Evolutionary conservation across 2,888 invertebrate genomes (phyloP), one percentile per base, ranked within the genome.

Genomic region (Copidosoma aretas): DNA sequence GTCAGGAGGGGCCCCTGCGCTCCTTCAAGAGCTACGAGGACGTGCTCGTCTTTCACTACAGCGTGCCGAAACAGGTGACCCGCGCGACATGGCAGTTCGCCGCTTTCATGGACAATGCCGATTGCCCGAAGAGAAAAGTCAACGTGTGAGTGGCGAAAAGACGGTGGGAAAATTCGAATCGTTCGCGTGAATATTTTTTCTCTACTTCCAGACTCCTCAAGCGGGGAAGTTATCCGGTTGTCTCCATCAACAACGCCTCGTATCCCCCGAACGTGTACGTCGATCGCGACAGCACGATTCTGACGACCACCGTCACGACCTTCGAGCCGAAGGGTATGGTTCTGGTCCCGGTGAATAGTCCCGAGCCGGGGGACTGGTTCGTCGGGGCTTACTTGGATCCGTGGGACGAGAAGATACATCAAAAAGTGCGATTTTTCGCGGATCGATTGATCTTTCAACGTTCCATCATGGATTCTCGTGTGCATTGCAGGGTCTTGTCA

Each of bases 151-250:
- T 77, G 49, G 22, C n/a, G n/a, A n/a, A n/a, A n/a, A n/a, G n/a
- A n/a, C n/a, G n/a, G n/a, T n/a, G n/a, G n/a, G n/a, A n/a, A n/a
- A n/a, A n/a, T n/a, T n/a, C n/a, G n/a, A n/a, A n/a, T n/a, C n/a
- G n/a, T n/a, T n/a, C n/a, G n/a, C n/a, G n/a, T n/a, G n/a, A n/a
- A n/a, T n/a, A n/a, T n/a, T n/a, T n/a, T n/a, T n/a, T n/a, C n/a
- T n/a, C n/a, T n/a, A 64, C 64, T 80, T 80, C 15, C 77, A 88
- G 87, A 78, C 85, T 84, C 73, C 78, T 88, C 19, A 86, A 86
- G 73, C 85, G 86, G 81, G 87, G 87, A 17, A 86, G 87, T 75
- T 87, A 86, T 75, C 88, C 88, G 60, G 82, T 88, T 22, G 84
- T 88, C 73, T 82, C 82, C 53, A 80, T 84, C 19, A 82, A 85